Evolutionary conservation across 2,797 vertebrate species (phyloP), one percentile per base, ranked within the genome.

Genomic region (Sus cebifrons): DNA sequence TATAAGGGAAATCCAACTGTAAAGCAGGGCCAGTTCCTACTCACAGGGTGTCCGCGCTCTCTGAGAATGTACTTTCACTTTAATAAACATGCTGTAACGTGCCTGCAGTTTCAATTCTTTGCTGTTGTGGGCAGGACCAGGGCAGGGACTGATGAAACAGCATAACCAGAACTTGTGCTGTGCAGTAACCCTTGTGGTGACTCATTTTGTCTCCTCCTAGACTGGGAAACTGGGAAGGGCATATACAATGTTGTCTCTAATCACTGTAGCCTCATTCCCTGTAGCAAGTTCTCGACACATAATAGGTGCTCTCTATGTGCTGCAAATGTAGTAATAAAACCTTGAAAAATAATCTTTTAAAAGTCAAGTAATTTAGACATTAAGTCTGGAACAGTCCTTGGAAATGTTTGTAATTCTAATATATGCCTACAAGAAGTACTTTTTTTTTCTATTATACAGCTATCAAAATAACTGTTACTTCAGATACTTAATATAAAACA

Each of bases 331-430:
- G 65, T 49, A 86, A 73, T 17, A 90, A 93, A 82, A 49, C 18
- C 68, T 90, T 75, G 56, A 83, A 92, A 88, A 89, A 40, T 5
- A 79, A 54, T 40, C 8, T 71, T 73, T 86, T 58, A 60, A 86
- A 86, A 90, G 73, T 40, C 4, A 65, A 85, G 32, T 20, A 60
- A 68, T 67, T 90, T 67, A 67, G 68, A 67, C 20, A 91, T 32
- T 40, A 78, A 78, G 25, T 49, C 75, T 83, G 12, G 64, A 79
- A 91, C 4, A 86, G 77, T 83, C 56, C 56, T 78, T 64, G 20
- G 40, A 83, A 95, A 68, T 29, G 64, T 92, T 2, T 65, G 54
- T 74, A 87, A 79, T 83, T 92, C n/a, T 58, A 90, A 83, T 32
- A 25, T 83, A 91, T 8, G 60, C 36, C 68, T 54, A 86, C 2